Base-by-base conservation (phyloP, 2,797 vertebrate species). In the Gobio occitaniae region DNA sequence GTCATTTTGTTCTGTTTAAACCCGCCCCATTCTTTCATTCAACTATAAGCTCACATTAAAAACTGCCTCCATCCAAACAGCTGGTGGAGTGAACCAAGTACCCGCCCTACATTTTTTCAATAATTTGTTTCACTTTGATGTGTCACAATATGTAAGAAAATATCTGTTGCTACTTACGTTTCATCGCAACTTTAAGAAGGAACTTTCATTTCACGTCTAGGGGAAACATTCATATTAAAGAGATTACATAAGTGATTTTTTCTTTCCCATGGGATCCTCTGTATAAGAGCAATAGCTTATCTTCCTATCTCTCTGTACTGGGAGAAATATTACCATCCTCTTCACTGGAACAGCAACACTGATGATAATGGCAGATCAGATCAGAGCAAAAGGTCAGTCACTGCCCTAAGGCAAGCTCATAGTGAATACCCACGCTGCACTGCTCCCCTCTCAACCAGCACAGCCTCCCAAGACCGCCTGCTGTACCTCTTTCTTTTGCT, bases 331-430 rank as follows among this genome's bases (percentile, higher is more conserved):
- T 85, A 89, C 91, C 87, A 88, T 93, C 88, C 71, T 86, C 87
- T 93, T 89, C 90, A 90, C 93, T 93, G 91, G 90, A 91, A 89
- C 87, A 90, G 90, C 89, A 91, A 91, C 90, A 87, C 87, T 93
- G 92, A 93, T 91, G 91, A 89, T 93, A 92, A 92, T 89, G 88
- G 87, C 83, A 88, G 90, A 93, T 93, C 89, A 88, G 92, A 94
- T 94, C 90, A 88, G 91, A 90, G 91, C 85, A 90, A 93, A 93
- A 94, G 93, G 94, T 93, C 93, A 93, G 80, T 81, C 80, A 89
- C 50, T 88, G 89, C 89, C 92, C 90, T 86, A 87, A 16, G 91
- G 93, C 89, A 69, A 84, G 83, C 70, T 82, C 13, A 59, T 81
- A 56, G 80, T 69, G 83, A 44, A 15, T 70, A 71, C 75, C 83